Percentiles rank a stretch among this genome's conserved stretches.
phyloP scores from a whole-genome alignment of 1,140 invertebrate genomes.

The Reticulitermes speratus region DNA sequence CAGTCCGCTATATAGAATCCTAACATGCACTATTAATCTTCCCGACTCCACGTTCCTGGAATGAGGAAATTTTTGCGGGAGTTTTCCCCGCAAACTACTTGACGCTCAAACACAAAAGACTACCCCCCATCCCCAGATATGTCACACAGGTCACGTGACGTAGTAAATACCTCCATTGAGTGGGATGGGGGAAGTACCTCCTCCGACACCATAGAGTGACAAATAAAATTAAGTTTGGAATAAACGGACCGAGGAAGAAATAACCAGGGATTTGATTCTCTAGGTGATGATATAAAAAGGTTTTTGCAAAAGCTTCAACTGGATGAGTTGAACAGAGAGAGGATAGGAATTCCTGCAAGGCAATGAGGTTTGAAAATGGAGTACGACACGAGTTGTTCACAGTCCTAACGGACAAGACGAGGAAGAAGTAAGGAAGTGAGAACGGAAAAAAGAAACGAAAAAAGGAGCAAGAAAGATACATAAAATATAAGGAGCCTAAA shows the following conservation, averaged over 20 bases:
- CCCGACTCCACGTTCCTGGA: conserved; percentile 9
- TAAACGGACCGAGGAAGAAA: conserved; percentile 15
- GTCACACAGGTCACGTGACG: conserved; percentile 12
- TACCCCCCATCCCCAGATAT: neutral
- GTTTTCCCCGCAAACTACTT: conserved; percentile 15
- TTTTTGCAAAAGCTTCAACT: neutral
- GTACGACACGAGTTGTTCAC: neutral
- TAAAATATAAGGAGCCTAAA: too few relatives aligned
- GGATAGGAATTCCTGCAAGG: neutral
- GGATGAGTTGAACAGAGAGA: neutral
- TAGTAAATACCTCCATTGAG: neutral
- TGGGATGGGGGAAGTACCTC: neutral
- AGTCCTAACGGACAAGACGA: neutral
- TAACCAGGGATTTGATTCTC: conserved; percentile 14
- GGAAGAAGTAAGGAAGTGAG: neutral
- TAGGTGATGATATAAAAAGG: conserved; percentile 16
- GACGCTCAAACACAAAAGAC: neutral
- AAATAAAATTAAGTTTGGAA: conserved; percentile 20
- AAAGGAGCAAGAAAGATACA: neutral
- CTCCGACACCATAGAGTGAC: neutral
- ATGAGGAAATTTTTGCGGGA: conserved; percentile 11
- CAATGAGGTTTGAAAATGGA: conserved; percentile 9
- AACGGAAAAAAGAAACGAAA: neutral
- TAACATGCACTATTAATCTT: conserved; percentile 13
- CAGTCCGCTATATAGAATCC: conserved; percentile 5